These are phyloP conservation scores for Microcebus tavaratra DNA, from an alignment of 2,113 vertebrate species.

Conservation along the genomic window DNA sequence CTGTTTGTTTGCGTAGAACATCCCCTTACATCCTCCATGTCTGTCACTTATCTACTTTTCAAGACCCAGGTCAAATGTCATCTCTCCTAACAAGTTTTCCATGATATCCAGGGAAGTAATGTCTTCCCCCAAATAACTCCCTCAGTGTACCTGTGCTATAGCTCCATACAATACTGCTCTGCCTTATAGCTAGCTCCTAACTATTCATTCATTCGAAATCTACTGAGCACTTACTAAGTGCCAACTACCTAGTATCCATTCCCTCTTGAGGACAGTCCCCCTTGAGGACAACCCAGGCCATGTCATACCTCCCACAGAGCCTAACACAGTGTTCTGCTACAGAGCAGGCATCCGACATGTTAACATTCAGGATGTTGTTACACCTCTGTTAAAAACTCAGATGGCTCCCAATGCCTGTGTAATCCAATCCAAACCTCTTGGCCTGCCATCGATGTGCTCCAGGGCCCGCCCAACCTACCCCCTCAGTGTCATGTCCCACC, in stretches of 20 bases:
- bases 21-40: background rate
- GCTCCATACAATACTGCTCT: background rate
- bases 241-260: background rate
- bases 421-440: background rate
- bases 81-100: background rate
- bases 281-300: background rate
- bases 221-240: background rate
- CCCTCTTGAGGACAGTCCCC: background rate
- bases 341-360: background rate
- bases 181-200: background rate
- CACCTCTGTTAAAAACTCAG: background rate
- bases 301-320: background rate
- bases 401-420: background rate
- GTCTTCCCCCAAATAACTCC: background rate
- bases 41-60: background rate
- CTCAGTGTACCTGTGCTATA: background rate
- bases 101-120: background rate
- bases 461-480: background rate
- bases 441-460: background rate
- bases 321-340: background rate
- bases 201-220: background rate
- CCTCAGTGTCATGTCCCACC: background rate
- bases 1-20: background rate
- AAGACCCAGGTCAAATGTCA: background rate
- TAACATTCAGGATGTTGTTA: background rate